Percentiles rank a stretch among this genome's conserved stretches.
Evolutionary conservation across 2,888 invertebrate species (phyloP).

Genomic region (Apodemia hepburni): DNA sequence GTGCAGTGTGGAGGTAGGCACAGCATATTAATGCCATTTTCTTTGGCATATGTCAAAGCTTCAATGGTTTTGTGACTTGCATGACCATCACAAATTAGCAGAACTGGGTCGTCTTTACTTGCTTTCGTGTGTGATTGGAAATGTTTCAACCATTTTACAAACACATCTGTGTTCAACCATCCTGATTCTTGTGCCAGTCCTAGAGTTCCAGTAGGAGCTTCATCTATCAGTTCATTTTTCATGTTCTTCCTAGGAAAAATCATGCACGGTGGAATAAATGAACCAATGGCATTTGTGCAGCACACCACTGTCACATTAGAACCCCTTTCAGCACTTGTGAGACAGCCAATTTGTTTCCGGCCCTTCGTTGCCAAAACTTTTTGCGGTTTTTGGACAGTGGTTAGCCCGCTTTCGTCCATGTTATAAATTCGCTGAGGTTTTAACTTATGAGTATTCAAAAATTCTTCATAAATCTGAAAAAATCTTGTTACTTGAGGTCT

Average conservation of each 20-base stretch:
- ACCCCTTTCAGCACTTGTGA: slow-evolving; percentile 41
- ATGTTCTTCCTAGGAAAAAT: slow-evolving; percentile 26
- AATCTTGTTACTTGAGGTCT: no score
- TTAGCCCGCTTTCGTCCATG: no score
- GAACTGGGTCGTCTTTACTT: slow-evolving; percentile 15
- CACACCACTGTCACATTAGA: slow-evolving; percentile 23
- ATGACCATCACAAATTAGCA: slow-evolving; percentile 23
- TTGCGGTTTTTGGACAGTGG: slow-evolving; percentile 44
- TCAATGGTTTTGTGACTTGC: slow-evolving; percentile 25
- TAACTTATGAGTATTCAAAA: no score
- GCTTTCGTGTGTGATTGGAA: slow-evolving; percentile 23
- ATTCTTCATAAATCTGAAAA: no score
- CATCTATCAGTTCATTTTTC: slow-evolving; percentile 25
- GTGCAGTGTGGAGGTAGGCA: no score
- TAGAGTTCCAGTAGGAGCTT: slow-evolving; percentile 25
- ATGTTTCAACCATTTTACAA: slow-evolving; percentile 25
- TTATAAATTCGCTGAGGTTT: no score
- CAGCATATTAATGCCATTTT: no score
- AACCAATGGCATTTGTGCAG: slow-evolving; percentile 22
- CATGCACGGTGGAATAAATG: slow-evolving; percentile 20
- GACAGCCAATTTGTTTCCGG: slow-evolving; percentile 47
- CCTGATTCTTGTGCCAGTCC: slow-evolving; percentile 24
- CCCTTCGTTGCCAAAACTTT: slow-evolving; percentile 39
- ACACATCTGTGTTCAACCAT: slow-evolving; percentile 25
- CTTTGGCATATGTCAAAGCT: slow-evolving; percentile 22